These are phyloP conservation scores for Zaprionus capensis DNA, from an alignment of 1,140 invertebrate genomes.

Conservation along the genomic window DNA sequence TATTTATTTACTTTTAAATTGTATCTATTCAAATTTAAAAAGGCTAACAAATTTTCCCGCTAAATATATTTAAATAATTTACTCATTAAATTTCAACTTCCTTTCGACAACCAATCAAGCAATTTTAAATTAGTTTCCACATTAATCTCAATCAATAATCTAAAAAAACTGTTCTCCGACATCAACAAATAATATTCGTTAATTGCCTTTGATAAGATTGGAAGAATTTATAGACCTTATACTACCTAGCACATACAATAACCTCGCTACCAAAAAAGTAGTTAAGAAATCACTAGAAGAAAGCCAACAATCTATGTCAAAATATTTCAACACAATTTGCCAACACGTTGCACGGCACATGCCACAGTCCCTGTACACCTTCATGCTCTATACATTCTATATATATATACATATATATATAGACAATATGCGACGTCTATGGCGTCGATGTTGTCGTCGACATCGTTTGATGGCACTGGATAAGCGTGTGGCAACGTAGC, in stretches of 20 bases:
- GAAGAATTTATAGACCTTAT: background rate
- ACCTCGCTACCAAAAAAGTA: background rate
- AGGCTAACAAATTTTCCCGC: rapidly evolving
- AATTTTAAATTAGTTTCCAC: background rate
- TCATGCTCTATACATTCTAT: background rate
- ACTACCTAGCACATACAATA: background rate
- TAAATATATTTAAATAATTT: background rate
- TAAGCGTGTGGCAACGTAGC: conserved; percentile 71
- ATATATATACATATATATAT: background rate
- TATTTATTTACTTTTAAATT: background rate
- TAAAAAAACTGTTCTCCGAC: background rate
- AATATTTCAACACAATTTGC: background rate
- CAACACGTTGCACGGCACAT: background rate
- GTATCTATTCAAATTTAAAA: background rate
- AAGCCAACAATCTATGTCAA: background rate
- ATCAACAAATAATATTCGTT: background rate
- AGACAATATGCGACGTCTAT: conserved; percentile 26
- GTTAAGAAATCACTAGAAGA: background rate
- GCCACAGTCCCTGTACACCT: background rate
- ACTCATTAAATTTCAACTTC: background rate
- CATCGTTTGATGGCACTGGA: conserved; percentile 77
- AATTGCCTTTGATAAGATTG: conserved; percentile 21
- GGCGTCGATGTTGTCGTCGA: conserved; percentile 57
- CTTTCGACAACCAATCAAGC: background rate
- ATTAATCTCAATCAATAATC: background rate